Conservation (phyloP, 2,113 vertebrate genomes). For the Pandion haliaetus region DNA sequence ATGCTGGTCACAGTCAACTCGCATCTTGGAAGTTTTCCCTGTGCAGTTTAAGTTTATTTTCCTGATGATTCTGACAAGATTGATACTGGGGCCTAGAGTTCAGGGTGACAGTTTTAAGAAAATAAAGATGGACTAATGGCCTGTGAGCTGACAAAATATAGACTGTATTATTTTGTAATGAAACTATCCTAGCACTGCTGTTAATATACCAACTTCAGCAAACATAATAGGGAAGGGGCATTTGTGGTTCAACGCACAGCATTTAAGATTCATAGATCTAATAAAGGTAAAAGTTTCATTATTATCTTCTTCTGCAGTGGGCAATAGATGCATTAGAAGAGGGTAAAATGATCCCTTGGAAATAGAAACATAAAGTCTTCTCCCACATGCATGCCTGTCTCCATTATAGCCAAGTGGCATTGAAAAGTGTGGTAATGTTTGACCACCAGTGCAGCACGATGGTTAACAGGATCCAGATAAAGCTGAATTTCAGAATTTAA, state of each 20-base stretch:
- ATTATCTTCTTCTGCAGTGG: not conserved
- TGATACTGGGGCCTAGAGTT: not conserved
- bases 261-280: not conserved
- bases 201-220: not conserved
- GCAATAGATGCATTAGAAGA: not conserved
- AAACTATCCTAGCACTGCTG: not conserved
- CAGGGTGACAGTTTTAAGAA: not conserved
- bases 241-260: not conserved
- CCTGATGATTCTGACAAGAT: not conserved
- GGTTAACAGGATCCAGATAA: not conserved
- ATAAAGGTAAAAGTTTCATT: not conserved
- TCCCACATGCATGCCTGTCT: not conserved
- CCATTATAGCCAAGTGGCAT: not conserved
- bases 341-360: not conserved
- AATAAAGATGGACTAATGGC: not conserved
- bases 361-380: not conserved
- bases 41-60: not conserved
- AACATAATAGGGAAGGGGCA: not conserved
- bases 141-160: not conserved
- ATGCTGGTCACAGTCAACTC: not conserved
- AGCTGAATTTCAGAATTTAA: not conserved
- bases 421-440: not conserved
- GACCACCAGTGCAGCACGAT: not conserved
- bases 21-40: not conserved
- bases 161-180: not conserved